phyloP scores from a whole-genome alignment of 2,888 invertebrate species.

The Drosophila testacea region DNA sequence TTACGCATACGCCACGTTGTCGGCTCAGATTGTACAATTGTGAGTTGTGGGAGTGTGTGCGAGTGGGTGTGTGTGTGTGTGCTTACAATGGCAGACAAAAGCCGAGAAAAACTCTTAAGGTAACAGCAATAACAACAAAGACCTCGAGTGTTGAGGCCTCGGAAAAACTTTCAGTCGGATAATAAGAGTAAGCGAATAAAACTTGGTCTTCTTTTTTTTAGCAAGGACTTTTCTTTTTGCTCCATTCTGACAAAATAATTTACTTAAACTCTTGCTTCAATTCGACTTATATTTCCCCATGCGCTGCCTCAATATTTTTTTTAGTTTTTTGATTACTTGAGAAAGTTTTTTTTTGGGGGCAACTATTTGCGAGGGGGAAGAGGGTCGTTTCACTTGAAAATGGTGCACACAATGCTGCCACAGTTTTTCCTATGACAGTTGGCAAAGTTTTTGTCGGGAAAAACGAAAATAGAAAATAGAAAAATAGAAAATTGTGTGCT shows the following conservation, averaged over 20 bases:
- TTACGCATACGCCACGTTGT: conserved; percentile 59
- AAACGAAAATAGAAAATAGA: conserved; percentile 31
- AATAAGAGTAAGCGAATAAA: conserved; percentile 53
- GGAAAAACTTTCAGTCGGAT: conserved; percentile 42
- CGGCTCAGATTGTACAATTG: conserved; percentile 28
- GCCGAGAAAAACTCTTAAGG: conserved; percentile 32
- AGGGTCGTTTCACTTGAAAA: conserved; percentile 29
- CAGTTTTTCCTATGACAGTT: conserved; percentile 27
- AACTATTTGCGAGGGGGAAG: conserved; percentile 39
- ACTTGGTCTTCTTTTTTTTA: conserved; percentile 13
- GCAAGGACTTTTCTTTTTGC: conserved; percentile 9
- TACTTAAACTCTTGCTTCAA: conserved; percentile 55
- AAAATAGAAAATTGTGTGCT: conserved; percentile 40
- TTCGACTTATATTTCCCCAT: conserved; percentile 34
- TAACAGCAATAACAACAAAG: conserved; percentile 27
- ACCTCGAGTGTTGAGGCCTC: conserved; percentile 22
- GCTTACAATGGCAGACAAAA: conserved; percentile 29
- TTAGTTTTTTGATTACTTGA: conserved; percentile 41
- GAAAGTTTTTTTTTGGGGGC: conserved; percentile 45
- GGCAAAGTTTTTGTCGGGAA: conserved; percentile 41
- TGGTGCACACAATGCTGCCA: conserved; percentile 32
- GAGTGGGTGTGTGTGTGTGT: background rate
- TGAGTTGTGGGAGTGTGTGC: background rate
- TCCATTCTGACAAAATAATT: conserved; percentile 51
- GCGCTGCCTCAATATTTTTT: conserved; percentile 5